phyloP scores from a whole-genome alignment of 2,797 vertebrate species.

The Argentina silus region DNA sequence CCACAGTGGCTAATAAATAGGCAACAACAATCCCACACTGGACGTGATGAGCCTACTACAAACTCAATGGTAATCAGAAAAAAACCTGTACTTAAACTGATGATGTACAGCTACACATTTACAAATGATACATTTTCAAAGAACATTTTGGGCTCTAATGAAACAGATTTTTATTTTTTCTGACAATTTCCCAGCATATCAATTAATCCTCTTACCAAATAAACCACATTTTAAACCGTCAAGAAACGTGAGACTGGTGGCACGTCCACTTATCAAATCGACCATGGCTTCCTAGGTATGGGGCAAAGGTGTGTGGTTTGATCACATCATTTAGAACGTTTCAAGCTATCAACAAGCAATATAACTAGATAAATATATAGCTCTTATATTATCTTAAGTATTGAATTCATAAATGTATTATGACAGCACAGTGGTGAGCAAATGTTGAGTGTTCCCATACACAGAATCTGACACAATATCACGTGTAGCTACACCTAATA shows the following conservation, averaged over 20 bases:
- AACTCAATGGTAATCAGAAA: not conserved
- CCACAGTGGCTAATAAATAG: not conserved
- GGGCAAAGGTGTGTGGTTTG: not conserved
- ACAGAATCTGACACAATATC: too few relatives aligned
- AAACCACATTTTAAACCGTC: conserved; percentile 33
- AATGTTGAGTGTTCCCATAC: too few relatives aligned
- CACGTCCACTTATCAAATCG: conserved; percentile 45
- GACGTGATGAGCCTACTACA: not conserved
- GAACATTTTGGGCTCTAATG: too few relatives aligned
- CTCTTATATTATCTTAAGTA: too few relatives aligned
- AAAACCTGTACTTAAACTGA: not conserved
- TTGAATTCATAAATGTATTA: too few relatives aligned
- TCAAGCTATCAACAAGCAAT: too few relatives aligned
- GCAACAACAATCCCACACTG: not conserved
- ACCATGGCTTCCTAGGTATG: conserved; percentile 60
- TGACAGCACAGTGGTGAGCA: too few relatives aligned
- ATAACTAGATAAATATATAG: too few relatives aligned
- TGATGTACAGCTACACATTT: too few relatives aligned
- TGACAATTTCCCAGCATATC: not conserved
- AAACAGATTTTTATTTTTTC: conserved; percentile 27
- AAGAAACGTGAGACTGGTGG: not conserved
- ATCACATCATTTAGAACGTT: too few relatives aligned
- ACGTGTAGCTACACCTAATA: too few relatives aligned
- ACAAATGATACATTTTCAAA: too few relatives aligned
- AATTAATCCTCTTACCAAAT: conserved; percentile 53